A percentile compares a stretch with the other conserved stretches of the same genome.
Evolutionary conservation across 2,797 vertebrate genomes (phyloP).

Genomic region (Phrynocephalus guinanensis): DNA sequence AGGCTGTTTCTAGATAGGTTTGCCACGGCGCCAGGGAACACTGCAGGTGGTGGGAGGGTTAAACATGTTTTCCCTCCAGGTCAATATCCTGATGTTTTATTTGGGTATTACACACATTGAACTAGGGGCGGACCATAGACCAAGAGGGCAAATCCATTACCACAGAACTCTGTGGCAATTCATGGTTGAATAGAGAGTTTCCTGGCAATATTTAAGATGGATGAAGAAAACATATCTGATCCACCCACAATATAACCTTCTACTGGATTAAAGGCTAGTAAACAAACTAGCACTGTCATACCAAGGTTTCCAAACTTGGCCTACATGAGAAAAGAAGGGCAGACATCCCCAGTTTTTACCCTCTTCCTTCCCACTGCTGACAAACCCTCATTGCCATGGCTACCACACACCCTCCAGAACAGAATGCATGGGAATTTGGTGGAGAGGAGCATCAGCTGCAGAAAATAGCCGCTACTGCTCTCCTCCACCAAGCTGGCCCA

Average conservation of each 20-base stretch:
- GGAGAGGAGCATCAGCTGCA: neutral
- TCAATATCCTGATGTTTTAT: neutral
- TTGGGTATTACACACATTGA: neutral
- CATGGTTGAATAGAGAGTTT: neutral
- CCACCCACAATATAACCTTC: neutral
- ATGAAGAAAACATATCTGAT: neutral
- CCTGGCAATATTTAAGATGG: too few relatives aligned
- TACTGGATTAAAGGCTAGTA: neutral
- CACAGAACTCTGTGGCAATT: conserved; percentile 44
- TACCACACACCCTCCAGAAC: neutral
- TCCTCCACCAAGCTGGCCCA: neutral
- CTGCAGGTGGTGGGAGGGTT: neutral
- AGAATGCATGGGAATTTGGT: neutral
- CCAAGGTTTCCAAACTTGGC: too few relatives aligned
- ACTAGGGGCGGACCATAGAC: neutral
- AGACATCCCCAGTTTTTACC: neutral
- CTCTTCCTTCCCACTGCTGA: neutral
- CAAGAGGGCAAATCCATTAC: conserved; percentile 10
- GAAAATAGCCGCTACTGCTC: neutral
- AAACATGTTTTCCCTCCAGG: neutral
- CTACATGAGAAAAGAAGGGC: too few relatives aligned
- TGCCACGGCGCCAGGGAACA: neutral
- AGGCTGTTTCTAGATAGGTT: neutral
- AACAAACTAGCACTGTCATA: conserved; percentile 18
- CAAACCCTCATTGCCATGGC: neutral